Conservation (phyloP, 2,797 vertebrate species). For the Phoeniculus purpureus region DNA sequence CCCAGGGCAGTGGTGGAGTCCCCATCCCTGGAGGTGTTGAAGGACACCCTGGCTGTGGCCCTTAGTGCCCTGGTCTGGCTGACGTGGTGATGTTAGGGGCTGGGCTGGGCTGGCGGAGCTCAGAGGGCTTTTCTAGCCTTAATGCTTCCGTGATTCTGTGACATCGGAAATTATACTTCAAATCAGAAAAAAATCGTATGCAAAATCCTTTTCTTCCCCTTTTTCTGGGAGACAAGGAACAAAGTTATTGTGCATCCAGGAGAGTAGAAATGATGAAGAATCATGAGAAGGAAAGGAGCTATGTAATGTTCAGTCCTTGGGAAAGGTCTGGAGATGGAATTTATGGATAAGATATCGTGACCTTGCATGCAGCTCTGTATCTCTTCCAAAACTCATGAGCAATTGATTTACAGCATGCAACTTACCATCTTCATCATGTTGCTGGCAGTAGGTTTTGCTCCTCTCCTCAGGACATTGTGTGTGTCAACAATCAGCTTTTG, state of each 20-base stretch:
- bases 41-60: no score
- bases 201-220: not conserved
- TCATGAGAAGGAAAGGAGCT: not conserved
- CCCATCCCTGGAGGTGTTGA: no score
- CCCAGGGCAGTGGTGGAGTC: no score
- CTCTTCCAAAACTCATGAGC: not conserved
- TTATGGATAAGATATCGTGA: not conserved
- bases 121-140: no score
- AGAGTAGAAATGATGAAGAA: not conserved
- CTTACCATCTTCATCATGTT: constrained; percentile 77
- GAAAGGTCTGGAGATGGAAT: not conserved
- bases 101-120: no score
- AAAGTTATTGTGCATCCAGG: not conserved
- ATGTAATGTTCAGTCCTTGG: not conserved
- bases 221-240: not conserved
- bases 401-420: not conserved
- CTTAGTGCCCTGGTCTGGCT: no score
- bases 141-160: no score
- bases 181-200: not conserved
- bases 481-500: constrained; percentile 58
- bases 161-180: not conserved
- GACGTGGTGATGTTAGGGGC: no score
- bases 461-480: constrained; percentile 68
- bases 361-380: not conserved
- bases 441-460: constrained; percentile 58